Evolutionary conservation across 2,113 vertebrate species (phyloP), one percentile per base, ranked within the genome.

Genomic region (Seriola rivoliana): DNA sequence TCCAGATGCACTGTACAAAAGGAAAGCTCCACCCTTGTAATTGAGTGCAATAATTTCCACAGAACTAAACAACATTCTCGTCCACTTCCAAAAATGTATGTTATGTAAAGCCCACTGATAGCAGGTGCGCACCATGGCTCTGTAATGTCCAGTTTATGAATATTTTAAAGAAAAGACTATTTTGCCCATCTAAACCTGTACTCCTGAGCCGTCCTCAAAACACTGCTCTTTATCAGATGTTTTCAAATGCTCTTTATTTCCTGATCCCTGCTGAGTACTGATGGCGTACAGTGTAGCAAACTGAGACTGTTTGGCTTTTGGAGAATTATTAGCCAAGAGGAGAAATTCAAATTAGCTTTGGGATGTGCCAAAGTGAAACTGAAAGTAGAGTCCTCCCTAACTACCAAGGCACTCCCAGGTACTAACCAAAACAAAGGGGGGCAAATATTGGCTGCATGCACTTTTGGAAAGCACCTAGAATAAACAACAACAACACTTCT

Each of bases 291-390:
- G 34, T 36, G 34, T 36, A 36, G 34, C 1, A 36, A 6, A 36
- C 34, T 5, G 34, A 36, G 34, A 36, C 34, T 7, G 6, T 36
- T 4, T 36, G 34, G 34, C 34, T 36, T 36, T 36, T 5, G 34
- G 6, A 29, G 29, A 36, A 36, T 3, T 36, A 6, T 36, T 4
- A 36, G 42, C 42, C 13, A 14, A 13, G 12, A 23, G 23, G 42
- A 34, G 42, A 44, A 44, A 44, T 12, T 34, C 34, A 44, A 13
- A 44, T 11, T 12, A 9, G 9, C 0, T 48, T 16, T 48, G 46
- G 48, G 0, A 19, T 4, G 19, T 8, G 0, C 50, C 44, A 64
- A 81, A 75, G 3, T 48, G 62, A 91, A 91, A 87, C 12, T 50
- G 76, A 91, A 89, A 87, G 70, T 46, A 19, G n/a, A 4, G 0